A percentile compares a stretch with the other conserved stretches of the same genome.
These are phyloP conservation scores for Dicerorhinus sumatrensis DNA, from an alignment of 2,113 vertebrate genomes.

Conservation along the genomic window DNA sequence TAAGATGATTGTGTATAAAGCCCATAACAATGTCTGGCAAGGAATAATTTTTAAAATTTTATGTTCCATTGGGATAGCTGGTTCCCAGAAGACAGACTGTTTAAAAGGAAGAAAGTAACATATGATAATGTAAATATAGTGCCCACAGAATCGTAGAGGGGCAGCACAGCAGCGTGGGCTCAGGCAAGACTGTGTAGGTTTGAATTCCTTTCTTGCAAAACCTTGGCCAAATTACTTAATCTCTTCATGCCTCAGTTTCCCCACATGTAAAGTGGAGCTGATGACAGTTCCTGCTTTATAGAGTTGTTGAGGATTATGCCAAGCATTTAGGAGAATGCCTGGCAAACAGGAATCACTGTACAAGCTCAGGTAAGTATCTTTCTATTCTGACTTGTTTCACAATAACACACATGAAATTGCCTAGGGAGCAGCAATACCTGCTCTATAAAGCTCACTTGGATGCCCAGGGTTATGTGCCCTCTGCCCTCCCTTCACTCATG, in stretches of 20 bases:
- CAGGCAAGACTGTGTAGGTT: neutral
- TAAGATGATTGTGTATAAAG: neutral
- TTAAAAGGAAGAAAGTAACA: neutral
- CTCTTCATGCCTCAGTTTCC: neutral
- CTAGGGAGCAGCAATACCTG: neutral
- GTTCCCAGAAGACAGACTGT: neutral
- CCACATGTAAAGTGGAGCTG: neutral
- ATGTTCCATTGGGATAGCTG: no score
- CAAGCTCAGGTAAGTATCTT: neutral
- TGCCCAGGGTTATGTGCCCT: accelerated
- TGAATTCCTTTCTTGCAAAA: neutral
- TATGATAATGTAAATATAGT: neutral
- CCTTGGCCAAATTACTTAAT: neutral
- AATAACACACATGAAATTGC: neutral
- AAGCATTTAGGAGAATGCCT: neutral
- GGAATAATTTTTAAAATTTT: neutral
- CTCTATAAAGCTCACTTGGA: neutral
- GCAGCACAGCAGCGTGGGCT: accelerated
- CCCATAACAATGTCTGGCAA: neutral
- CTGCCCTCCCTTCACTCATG: neutral
- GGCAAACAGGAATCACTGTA: neutral
- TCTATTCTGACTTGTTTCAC: neutral
- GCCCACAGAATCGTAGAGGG: neutral
- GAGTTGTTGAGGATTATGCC: neutral
- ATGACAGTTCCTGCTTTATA: neutral